Percentiles rank a stretch among this genome's conserved stretches.
Evolutionary conservation across 1,140 invertebrate genomes (phyloP).

Genomic region (Drosophila hydei): DNA sequence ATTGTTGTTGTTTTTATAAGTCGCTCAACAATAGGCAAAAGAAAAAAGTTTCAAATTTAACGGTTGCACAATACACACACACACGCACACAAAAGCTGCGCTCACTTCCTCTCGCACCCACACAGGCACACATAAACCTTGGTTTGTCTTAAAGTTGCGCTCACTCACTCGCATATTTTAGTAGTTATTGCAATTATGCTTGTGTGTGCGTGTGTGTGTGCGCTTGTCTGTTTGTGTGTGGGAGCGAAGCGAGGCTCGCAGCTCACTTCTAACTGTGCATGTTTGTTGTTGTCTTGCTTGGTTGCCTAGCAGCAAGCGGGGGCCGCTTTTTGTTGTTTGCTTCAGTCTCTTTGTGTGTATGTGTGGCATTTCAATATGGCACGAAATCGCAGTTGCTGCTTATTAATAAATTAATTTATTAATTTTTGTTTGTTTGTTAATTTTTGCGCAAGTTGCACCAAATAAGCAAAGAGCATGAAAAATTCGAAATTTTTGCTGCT

Average conservation of each 20-base stretch:
- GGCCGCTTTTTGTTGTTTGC: neutral
- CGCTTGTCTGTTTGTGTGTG: conserved; percentile 43
- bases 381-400: conserved; percentile 60
- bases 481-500: conserved; percentile 5
- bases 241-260: conserved; percentile 31
- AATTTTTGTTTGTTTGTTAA: conserved; percentile 47
- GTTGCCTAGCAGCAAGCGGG: conserved; percentile 58
- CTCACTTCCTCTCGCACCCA: conserved; percentile 40
- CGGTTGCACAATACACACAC: conserved; percentile 46
- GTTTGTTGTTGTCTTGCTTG: conserved; percentile 39
- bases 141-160: conserved; percentile 20
- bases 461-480: conserved; percentile 71
- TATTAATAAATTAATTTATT: conserved; percentile 78
- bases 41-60: conserved; percentile 26
- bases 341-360: neutral
- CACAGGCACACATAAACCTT: conserved; percentile 10
- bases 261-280: conserved; percentile 47
- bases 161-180: conserved; percentile 18
- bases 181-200: conserved; percentile 54
- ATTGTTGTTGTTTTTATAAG: conserved; percentile 19
- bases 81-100: conserved; percentile 15
- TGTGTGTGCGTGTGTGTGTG: conserved; percentile 9
- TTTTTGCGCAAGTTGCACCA: conserved; percentile 63
- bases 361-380: conserved; percentile 57
- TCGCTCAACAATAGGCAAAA: conserved; percentile 45